Percentiles rank a stretch among this genome's conserved stretches.
These are phyloP conservation scores for Benitochromis conjunctus DNA, from an alignment of 2,113 vertebrate genomes.

Conservation along the genomic window DNA sequence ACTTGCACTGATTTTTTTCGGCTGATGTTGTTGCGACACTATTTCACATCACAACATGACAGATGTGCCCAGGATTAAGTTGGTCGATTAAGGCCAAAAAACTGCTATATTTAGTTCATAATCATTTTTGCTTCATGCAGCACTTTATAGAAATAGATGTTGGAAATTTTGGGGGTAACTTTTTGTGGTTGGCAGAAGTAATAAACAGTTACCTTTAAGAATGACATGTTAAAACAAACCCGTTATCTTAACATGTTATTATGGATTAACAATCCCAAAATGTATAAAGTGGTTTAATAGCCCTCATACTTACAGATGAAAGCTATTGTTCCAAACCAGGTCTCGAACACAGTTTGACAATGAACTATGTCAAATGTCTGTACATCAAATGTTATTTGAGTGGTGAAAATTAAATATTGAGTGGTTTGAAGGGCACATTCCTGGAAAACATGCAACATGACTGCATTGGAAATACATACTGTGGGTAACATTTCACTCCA, in stretches of 20 bases:
- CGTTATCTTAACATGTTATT: background rate
- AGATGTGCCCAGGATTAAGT: background rate
- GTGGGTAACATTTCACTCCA: background rate
- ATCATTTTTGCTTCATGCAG: background rate
- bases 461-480: background rate
- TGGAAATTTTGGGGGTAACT: background rate
- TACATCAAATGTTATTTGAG: background rate
- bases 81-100: background rate
- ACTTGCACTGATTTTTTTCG: background rate
- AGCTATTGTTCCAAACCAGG: background rate
- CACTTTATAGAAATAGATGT: background rate
- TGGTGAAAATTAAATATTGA: background rate
- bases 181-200: background rate
- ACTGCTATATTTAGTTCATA: background rate
- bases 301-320: background rate
- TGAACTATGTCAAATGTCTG: background rate
- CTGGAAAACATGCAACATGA: background rate
- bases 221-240: fast-evolving
- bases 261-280: background rate
- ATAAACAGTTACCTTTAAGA: background rate
- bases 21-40: background rate
- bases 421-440: background rate
- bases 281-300: background rate
- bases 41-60: background rate
- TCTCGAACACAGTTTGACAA: background rate